phyloP scores from a whole-genome alignment of 2,113 vertebrate genomes.

The Trichomycterus rosablanca region DNA sequence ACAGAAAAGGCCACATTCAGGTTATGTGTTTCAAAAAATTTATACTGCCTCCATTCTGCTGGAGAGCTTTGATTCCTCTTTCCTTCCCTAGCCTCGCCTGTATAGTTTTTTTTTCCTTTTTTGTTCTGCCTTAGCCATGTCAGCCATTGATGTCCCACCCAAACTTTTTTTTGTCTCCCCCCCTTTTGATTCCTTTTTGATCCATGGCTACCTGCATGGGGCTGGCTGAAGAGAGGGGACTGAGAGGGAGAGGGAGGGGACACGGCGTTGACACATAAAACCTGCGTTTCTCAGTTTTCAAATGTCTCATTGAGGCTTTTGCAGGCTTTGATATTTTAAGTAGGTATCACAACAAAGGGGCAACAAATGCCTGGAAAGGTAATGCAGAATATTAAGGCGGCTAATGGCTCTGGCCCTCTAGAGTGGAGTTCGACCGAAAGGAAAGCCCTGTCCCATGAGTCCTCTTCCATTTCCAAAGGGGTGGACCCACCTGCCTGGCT shows the following conservation, averaged over 20 bases:
- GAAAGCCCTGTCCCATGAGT: conserved; percentile 72
- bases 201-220: conserved; percentile 64
- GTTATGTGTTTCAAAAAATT: conserved; percentile 55
- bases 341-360: conserved; percentile 83
- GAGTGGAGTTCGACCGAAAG: conserved; percentile 65
- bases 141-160: conserved; percentile 73
- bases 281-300: conserved; percentile 87
- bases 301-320: conserved; percentile 80
- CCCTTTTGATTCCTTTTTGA: conserved; percentile 69
- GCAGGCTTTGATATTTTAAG: conserved; percentile 88
- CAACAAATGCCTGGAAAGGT: conserved; percentile 69
- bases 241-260: conserved; percentile 58
- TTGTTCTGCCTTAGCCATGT: conserved; percentile 69
- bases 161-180: conserved; percentile 52
- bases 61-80: conserved; percentile 66
- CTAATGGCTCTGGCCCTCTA: conserved; percentile 66
- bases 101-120: conserved; percentile 71
- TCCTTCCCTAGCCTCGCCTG: conserved; percentile 44
- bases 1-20: conserved; percentile 48
- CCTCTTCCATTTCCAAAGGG: conserved; percentile 74
- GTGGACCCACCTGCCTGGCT: conserved; percentile 64
- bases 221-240: conserved; percentile 46
- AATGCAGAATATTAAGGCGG: conserved; percentile 66
- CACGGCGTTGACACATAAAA: conserved; percentile 80
- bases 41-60: conserved; percentile 59